Conservation (phyloP, 2,888 invertebrate species). For the Pristionchus arcanus region DNA sequence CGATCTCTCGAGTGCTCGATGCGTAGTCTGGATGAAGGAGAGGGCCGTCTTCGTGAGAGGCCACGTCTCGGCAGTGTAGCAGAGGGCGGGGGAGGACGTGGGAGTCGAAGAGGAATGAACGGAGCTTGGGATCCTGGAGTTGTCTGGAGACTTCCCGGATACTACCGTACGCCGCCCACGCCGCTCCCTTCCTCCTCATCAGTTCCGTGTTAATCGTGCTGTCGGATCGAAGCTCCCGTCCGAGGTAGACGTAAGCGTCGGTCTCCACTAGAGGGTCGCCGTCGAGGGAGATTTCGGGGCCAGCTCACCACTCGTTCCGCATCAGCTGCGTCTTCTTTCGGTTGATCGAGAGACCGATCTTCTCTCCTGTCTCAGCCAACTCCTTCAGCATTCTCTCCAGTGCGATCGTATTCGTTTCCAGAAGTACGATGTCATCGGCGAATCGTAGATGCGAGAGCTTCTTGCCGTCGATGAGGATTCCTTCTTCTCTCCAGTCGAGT, state of each 20-base stretch:
- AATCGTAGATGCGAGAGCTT: neutral
- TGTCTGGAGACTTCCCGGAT: neutral
- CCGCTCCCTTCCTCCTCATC: neutral
- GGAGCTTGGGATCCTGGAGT: neutral
- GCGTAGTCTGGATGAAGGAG: no score
- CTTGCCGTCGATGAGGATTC: no score
- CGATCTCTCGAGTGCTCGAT: neutral
- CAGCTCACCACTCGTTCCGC: constrained; percentile 21
- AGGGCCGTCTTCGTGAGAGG: no score
- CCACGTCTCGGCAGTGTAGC: no score
- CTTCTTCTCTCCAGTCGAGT: no score
- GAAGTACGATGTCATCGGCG: neutral
- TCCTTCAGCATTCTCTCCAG: neutral
- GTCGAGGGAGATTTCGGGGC: neutral
- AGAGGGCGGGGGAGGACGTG: neutral
- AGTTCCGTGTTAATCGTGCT: neutral
- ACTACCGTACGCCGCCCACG: neutral
- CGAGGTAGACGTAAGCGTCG: neutral
- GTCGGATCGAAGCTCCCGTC: neutral
- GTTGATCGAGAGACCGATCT: constrained; percentile 3
- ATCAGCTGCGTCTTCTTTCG: constrained; percentile 29
- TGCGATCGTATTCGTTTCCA: neutral
- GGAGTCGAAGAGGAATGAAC: neutral
- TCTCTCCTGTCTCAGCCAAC: neutral
- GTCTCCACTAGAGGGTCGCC: neutral